Evolutionary conservation across 1,140 invertebrate genomes (phyloP).

Genomic region (Apis florea): DNA sequence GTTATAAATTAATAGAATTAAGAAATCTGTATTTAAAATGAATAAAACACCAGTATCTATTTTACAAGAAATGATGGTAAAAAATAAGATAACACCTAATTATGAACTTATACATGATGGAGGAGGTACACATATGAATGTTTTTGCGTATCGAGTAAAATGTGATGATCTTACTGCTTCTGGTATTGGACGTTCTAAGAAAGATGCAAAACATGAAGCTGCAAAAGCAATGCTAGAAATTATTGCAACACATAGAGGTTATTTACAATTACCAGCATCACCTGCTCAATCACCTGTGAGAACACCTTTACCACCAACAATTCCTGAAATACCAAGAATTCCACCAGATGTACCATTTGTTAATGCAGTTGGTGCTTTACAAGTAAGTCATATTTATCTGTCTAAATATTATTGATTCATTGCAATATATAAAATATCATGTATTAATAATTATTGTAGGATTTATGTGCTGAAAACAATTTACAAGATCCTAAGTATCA

Average conservation of each 20-base stretch:
- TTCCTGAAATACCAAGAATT: conserved; percentile 53
- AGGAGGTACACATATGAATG: conserved; percentile 86
- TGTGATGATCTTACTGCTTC: conserved; percentile 77
- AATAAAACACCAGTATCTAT: conserved; percentile 87
- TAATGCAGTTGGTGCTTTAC: conserved; percentile 74
- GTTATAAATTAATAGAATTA: background rate
- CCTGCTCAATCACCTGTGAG: conserved; percentile 68
- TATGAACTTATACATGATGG: conserved; percentile 87
- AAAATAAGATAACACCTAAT: conserved; percentile 82
- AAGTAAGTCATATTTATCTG: conserved; percentile 57
- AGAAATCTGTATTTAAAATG: conserved; percentile 32
- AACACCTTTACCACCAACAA: conserved; percentile 52
- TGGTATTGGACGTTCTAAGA: conserved; percentile 84
- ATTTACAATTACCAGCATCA: conserved; percentile 70
- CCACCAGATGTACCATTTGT: conserved; percentile 65
- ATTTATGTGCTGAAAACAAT: conserved; percentile 84
- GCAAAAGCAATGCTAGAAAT: conserved; percentile 82
- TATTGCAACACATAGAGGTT: conserved; percentile 74
- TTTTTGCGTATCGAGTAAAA: conserved; percentile 84
- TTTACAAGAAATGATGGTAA: conserved; percentile 87
- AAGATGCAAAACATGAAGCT: conserved; percentile 86
- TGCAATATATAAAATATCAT: background rate
- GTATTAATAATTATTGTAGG: conserved; percentile 63
- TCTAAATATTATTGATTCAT: background rate
- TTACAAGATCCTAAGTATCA: conserved; percentile 84